Evolutionary conservation across 1,140 invertebrate species (phyloP), one percentile per base, ranked within the genome.

Genomic region (Caerostris extrusa): DNA sequence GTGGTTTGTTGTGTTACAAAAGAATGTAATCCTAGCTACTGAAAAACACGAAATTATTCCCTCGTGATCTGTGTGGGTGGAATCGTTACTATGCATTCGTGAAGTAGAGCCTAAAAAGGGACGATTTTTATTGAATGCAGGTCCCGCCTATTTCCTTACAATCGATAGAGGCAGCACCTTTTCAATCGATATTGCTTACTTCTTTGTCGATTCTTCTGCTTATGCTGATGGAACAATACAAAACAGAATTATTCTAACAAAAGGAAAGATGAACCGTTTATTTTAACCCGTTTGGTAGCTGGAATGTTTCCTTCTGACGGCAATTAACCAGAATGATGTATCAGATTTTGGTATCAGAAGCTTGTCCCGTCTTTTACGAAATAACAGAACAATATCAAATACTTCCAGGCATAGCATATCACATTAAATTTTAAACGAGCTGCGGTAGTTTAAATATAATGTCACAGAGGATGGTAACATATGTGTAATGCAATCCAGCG

Each of bases 111-210:
- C 34, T 10, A 10, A 77, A 77, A 77, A 4, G 50, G 50, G 69
- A 77, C 69, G 19, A 77, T 77, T 77, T 77, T 77, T 77, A 77
- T 77, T 50, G 69, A 77, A 77, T 53, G 69, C 19, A 77, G 34
- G 69, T 19, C 69, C 69, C 69, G 69, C 69, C 69, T 77, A 77
- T 77, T 77, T 77, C 69, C 69, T 77, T 77, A 50, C 69, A 77
- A 77, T 77, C 69, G 69, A 77, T 77, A 77, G 69, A 77, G 19
- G 34, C 69, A 77, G 69, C 69, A 77, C 69, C 69, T 77, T 77
- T 34, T 77, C 69, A 77, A 77, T 77, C 69, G 69, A 77, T 77
- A 77, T 77, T 10, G 69, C 69, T 77, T 77, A 77, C 50, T 77
- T 77, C 69, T 53, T 77, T 77, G 34, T 34, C 69, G 34, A 77